phyloP scores from a whole-genome alignment of 2,113 vertebrate genomes.

The Seriola rivoliana region DNA sequence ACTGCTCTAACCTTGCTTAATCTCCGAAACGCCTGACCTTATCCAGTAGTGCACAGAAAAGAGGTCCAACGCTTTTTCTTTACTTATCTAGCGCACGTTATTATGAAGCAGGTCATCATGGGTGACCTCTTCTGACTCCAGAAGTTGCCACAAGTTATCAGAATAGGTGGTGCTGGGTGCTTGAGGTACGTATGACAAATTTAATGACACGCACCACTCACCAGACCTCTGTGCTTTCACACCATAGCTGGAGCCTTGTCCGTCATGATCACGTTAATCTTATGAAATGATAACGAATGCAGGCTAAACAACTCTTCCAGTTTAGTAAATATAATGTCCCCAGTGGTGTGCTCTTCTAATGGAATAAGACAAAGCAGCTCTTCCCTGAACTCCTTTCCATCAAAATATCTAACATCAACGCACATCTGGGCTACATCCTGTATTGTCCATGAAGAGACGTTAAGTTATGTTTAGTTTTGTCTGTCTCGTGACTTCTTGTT shows the following conservation, averaged over 20 bases:
- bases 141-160: conserved; percentile 3
- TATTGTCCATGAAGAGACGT: no score
- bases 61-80: not conserved
- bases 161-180: conserved; percentile 14
- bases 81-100: not conserved
- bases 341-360: conserved; percentile 4
- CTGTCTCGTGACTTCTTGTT: no score
- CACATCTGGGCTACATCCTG: conserved; percentile 10
- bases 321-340: not conserved
- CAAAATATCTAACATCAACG: conserved; percentile 1
- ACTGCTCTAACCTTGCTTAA: no score
- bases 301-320: not conserved
- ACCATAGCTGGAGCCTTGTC: no score
- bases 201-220: not conserved
- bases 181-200: not conserved
- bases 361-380: not conserved
- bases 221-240: no score
- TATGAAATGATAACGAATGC: no score
- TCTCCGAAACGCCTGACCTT: no score
- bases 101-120: not conserved
- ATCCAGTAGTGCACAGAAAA: no score
- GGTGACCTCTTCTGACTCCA: conserved; percentile 16
- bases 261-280: no score
- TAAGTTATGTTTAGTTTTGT: no score
- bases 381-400: conserved; percentile 1